These are phyloP conservation scores for Oligia strigilis DNA, from an alignment of 2,888 invertebrate species.

Conservation along the genomic window DNA sequence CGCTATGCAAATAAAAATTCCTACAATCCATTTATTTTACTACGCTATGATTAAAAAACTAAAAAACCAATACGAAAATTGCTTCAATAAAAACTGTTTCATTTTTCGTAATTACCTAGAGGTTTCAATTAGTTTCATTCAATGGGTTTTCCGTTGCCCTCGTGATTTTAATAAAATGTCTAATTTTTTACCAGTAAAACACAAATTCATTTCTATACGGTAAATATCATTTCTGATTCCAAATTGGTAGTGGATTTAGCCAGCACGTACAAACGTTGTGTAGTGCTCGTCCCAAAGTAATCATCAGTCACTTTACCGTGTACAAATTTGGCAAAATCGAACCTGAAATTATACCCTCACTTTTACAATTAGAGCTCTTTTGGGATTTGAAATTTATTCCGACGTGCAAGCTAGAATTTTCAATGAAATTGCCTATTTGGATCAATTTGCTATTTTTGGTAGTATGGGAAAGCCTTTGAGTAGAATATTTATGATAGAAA, in stretches of 20 bases:
- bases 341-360: constrained; percentile 47
- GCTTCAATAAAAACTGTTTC: constrained; percentile 17
- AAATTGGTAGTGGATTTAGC: constrained; percentile 22
- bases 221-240: constrained; percentile 27
- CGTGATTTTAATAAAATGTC: neutral
- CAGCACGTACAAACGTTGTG: constrained; percentile 11
- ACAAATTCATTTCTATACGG: constrained; percentile 9
- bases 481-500: constrained; percentile 8
- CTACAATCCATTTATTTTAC: constrained; percentile 8
- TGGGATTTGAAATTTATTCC: constrained; percentile 52
- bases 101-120: constrained; percentile 6
- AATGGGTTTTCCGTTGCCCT: neutral
- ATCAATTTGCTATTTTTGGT: constrained; percentile 27
- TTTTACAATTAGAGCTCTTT: constrained; percentile 51
- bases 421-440: constrained; percentile 19
- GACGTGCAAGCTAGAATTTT: constrained; percentile 43
- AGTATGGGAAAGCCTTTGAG: neutral
- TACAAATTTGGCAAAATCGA: constrained; percentile 51
- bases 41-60: neutral
- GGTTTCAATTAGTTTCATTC: constrained; percentile 13
- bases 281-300: constrained; percentile 33
- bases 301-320: constrained; percentile 40
- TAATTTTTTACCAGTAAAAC: neutral
- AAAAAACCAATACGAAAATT: neutral
- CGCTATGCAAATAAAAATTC: constrained; percentile 8